Base-by-base conservation (phyloP, 2,797 vertebrate species). In the Halcyon chelicuti region DNA sequence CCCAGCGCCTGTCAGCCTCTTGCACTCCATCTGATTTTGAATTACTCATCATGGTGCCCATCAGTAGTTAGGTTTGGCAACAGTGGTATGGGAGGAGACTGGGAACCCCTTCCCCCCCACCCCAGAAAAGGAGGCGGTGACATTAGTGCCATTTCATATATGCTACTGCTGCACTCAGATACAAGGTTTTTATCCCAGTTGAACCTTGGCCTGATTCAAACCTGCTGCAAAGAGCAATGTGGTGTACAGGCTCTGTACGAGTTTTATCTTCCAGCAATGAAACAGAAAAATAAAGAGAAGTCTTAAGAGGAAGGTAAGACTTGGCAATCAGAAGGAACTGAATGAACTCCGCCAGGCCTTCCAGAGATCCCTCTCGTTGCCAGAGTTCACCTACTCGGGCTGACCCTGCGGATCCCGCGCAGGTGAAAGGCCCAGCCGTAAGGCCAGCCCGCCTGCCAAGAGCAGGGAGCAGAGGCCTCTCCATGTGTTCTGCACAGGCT, bases 21-120 rank as follows among this genome's bases (percentile, higher is more conserved):
- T 60, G 7, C 28, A 8, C 28, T 39, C 17, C 62, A 46, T 29
- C 0, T 63, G 39, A 28, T 19, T 75, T 37, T 26, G 35, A 60
- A 62, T 47, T 31, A 3, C 28, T 47, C 35, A 5, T 31, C 31
- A 33, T 2, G 14, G n/a, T 29, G 16, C 26, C 52, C n/a, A 42
- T 15, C 63, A 58, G 25, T 5, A 47, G 14, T 9, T 4, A 10
- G 10, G 15, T 79, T 61, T 61, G 42, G 46, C 33, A 61, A 15
- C 25, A 74, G 3, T 0, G 0, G 25, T 22, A 23, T 0, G 5
- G 12, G 9, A 14, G n/a, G 13, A 77, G 42, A 49, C 15, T 10
- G 25, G 17, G 55, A 37, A 80, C 12, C 25, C 26, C 5, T 33
- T 60, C 20, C 7, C 0, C 4, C 2, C 29, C 7, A 11, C 28